Evolutionary conservation across 92 coral and sea anemone genomes (phyloP), one percentile per base, ranked within the genome.

Genomic region (Anthopleura xanthogrammica): DNA sequence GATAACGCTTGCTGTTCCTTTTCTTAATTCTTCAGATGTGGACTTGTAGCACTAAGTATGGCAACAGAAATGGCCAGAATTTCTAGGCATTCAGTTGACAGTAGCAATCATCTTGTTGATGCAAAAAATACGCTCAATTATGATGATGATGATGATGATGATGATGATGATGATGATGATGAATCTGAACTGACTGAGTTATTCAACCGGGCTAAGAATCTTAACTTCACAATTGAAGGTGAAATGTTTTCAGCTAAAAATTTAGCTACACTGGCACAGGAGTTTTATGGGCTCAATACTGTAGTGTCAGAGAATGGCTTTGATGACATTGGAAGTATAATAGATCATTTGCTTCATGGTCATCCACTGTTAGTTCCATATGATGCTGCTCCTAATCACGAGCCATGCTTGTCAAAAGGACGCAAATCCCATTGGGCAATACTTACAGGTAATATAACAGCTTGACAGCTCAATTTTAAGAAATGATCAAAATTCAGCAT

Each of bases 401-500:
- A 94, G 60, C 99, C 99, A 42, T 94, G 95, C 72, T 64, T 92
- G 66, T 89, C 83, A 74, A 83, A 83, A 62, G 99, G 99, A 12
- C 92, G 89, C 55, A 92, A 89, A 78, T 95, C 99, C 19, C 99
- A 96, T 42, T 96, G 99, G 99, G 99, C 99, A 56, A 87, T 94
- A 12, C 77, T 96, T 17, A 93, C 98, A 77, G 99, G 99, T 96
- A 80, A 62, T 20, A 20, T 54, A 54, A 6, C 16, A 54, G 14
- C 14, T 54, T 54, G 2, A 46, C 5, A 3, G 9, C 50, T 46
- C 7, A 46, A 58, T 58, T 57, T 57, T 57, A 57, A n/a, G 36
- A 14, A 54, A 54, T 8, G 0, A 13, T 12, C 14, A 9, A 54
- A 8, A 9, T 6, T 54, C 11, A 17, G 68, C 24, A 46, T 2